These are phyloP conservation scores for Trichacis sp. DNA, from an alignment of 2,888 invertebrate genomes.

Conservation along the genomic window DNA sequence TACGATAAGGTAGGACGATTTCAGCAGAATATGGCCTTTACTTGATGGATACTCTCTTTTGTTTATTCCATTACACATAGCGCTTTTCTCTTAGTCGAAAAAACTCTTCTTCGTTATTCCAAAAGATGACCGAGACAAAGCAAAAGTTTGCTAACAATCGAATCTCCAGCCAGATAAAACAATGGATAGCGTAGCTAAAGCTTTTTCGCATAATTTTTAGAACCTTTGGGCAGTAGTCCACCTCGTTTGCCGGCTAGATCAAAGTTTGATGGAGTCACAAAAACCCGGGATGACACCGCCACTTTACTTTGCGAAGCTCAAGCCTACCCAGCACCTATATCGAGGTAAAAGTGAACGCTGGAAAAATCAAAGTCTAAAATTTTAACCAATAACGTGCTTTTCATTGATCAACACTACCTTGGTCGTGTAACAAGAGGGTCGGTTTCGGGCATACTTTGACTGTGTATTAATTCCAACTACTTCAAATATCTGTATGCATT, in stretches of 20 bases:
- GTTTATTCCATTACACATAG: too few relatives aligned
- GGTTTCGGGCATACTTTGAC: too few relatives aligned
- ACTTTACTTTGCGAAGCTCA: conserved; percentile 76
- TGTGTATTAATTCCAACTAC: too few relatives aligned
- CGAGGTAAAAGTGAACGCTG: conserved; percentile 63
- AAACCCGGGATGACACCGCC: conserved; percentile 48
- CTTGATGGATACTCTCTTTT: too few relatives aligned
- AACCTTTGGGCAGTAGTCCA: conserved; percentile 74
- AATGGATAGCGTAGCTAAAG: neutral
- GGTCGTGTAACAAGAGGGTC: too few relatives aligned
- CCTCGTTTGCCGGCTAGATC: conserved; percentile 71
- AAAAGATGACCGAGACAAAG: neutral
- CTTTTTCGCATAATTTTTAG: conserved; percentile 58
- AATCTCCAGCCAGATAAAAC: neutral
- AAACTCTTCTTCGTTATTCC: neutral
- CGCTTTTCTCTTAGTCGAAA: neutral
- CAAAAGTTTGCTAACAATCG: neutral
- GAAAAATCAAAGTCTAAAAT: too few relatives aligned
- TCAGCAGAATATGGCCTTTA: too few relatives aligned
- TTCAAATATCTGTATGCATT: neutral
- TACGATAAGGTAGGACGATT: conserved; percentile 67
- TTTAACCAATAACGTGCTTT: too few relatives aligned
- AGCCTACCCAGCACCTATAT: conserved; percentile 77
- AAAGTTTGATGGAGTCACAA: conserved; percentile 66
- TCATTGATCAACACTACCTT: too few relatives aligned